Evolutionary conservation across 1,140 invertebrate species (phyloP).

Genomic region (Psix sp.): DNA sequence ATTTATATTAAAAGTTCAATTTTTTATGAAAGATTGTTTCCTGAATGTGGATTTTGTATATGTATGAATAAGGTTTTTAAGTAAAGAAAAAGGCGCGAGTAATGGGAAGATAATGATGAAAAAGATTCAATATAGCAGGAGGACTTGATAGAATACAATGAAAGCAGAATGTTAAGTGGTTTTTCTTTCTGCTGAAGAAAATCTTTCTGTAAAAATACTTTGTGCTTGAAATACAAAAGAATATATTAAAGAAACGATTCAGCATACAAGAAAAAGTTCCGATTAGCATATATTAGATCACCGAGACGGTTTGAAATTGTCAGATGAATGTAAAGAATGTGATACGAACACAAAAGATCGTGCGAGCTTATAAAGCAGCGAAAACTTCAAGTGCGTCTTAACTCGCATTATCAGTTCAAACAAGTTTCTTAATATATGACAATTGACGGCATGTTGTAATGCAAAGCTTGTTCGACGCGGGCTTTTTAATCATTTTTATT

Average conservation of each 20-base stretch:
- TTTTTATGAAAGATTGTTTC: too few relatives aligned
- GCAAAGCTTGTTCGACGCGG: conserved; percentile 51
- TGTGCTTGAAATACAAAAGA: too few relatives aligned
- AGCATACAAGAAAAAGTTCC: conserved; percentile 19
- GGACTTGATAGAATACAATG: too few relatives aligned
- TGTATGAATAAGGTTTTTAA: too few relatives aligned
- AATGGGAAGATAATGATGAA: too few relatives aligned
- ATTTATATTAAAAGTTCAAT: too few relatives aligned
- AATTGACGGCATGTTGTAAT: conserved; percentile 39
- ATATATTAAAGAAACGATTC: conserved; percentile 52
- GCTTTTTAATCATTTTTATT: conserved; percentile 58
- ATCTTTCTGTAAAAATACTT: too few relatives aligned
- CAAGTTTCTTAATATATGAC: conserved; percentile 52
- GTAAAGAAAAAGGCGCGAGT: too few relatives aligned
- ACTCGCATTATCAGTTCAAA: conserved; percentile 35
- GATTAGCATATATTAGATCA: conserved; percentile 57
- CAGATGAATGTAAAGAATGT: conserved; percentile 49
- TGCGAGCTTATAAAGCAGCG: conserved; percentile 46
- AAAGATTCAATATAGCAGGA: too few relatives aligned
- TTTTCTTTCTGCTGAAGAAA: too few relatives aligned
- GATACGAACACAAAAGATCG: conserved; percentile 48
- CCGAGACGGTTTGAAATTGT: conserved; percentile 31
- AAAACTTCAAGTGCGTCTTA: conserved; percentile 44
- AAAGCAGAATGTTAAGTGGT: too few relatives aligned
- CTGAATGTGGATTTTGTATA: too few relatives aligned